A percentile compares a stretch with the other conserved stretches of the same genome.
These are phyloP conservation scores for Temnopleurus reevesii DNA, from an alignment of 53 echinoderm and acorn worm species.

Conservation along the genomic window DNA sequence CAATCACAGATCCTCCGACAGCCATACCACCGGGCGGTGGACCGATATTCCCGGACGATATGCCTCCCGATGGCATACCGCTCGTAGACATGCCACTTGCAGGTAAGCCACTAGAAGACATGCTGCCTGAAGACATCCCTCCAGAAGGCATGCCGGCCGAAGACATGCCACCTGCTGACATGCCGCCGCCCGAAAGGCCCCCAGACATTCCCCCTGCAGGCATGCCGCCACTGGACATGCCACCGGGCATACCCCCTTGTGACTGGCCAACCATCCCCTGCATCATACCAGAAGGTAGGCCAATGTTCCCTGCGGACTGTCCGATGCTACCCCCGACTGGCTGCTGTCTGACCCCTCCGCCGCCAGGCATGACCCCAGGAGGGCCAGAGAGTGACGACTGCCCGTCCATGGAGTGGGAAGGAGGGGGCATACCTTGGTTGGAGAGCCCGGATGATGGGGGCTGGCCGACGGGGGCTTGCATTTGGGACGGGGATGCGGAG, in stretches of 20 bases:
- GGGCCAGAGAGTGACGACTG: conserved; percentile 21
- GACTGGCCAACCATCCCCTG: conserved; percentile 42
- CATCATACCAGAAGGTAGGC: conserved; percentile 31
- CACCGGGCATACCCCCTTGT: conserved; percentile 24
- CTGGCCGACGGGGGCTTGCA: conserved; percentile 44
- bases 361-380: neutral
- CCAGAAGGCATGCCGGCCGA: neutral
- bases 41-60: conserved; percentile 7
- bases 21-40: conserved; percentile 36
- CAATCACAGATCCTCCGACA: conserved; percentile 40
- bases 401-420: conserved; percentile 59
- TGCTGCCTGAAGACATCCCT: neutral
- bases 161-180: conserved; percentile 15
- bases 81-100: neutral
- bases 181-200: neutral
- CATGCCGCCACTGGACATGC: neutral
- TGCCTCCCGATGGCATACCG: neutral
- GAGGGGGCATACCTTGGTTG: conserved; percentile 50
- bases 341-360: conserved; percentile 32
- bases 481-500: conserved; percentile 44
- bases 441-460: conserved; percentile 43
- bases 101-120: neutral
- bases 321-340: conserved; percentile 35
- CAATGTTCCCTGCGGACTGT: conserved; percentile 23
- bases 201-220: conserved; percentile 24